Evolutionary conservation across 2,888 invertebrate genomes (phyloP), one percentile per base, ranked within the genome.

Genomic region (Oligia latruncula): DNA sequence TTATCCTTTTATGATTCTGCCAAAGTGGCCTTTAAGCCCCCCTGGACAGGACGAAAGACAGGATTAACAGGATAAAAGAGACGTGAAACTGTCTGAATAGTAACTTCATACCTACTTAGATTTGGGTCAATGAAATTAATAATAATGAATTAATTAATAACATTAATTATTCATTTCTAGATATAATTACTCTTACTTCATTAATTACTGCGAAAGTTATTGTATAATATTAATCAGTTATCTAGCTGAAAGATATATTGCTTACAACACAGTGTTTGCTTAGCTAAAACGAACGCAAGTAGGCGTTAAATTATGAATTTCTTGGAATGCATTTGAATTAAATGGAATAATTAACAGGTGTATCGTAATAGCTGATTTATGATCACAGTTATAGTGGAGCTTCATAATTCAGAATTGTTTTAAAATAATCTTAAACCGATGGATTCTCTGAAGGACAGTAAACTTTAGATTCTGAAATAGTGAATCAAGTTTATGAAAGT

Each of bases 301-400:
- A 82, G 80, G 80, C 77, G 82, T 84, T 71, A 78, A 87, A 80
- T 74, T 84, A 88, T 87, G 78, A 79, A 76, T 78, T 76, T 68
- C 66, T 78, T 23, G 65, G 52, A 74, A 80, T 71, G 71, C 58
- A 71, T 77, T 72, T 64, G 78, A 78, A 81, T 81, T 80, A 72
- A 74, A 76, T 77, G 60, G 80, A 85, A 85, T 87, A 87, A 81
- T 85, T 77, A 87, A 80, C 85, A 80, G 67, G 67, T 76, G 75
- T 81, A 77, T 85, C 77, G 71, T 77, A 78, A 68, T 72, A 71
- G 58, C 17, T 82, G 82, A 86, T 86, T 81, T 76, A 83, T 85
- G 71, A 66, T 1, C 55, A 68, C 82, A 75, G 80, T n/a, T n/a
- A n/a, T 78, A 78, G 62, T 70, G n/a, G 71, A 71, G 71, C 75